Percentiles rank a stretch among this genome's conserved stretches.
phyloP scores from a whole-genome alignment of 1,140 invertebrate genomes.

The Lithobius niger region DNA sequence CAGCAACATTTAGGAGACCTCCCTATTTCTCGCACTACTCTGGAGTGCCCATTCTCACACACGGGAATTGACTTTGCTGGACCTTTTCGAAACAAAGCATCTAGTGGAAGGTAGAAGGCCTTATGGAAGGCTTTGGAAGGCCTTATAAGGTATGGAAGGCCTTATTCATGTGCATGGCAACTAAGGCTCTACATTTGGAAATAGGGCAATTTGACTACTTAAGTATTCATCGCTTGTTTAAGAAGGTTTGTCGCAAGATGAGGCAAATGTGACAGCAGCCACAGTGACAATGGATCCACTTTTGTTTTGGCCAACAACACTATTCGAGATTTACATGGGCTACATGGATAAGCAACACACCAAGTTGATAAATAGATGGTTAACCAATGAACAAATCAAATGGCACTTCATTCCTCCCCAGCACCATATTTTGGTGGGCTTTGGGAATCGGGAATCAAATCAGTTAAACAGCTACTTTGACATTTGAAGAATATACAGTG shows the following conservation, averaged over 20 bases:
- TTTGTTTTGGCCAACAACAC: constrained; percentile 17
- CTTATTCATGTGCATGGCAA: background rate
- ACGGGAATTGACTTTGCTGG: constrained; percentile 32
- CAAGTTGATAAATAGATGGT: background rate
- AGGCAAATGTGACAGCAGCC: constrained; percentile 17
- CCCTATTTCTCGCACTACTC: constrained; percentile 20
- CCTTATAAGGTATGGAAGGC: constrained; percentile 20
- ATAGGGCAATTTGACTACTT: constrained; percentile 17
- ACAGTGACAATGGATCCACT: constrained; percentile 27
- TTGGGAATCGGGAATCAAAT: constrained; percentile 26
- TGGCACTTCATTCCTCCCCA: constrained; percentile 31
- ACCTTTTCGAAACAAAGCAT: constrained; percentile 23
- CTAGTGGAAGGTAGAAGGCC: constrained; percentile 12
- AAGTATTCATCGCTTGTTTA: constrained; percentile 21
- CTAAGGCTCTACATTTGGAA: constrained; percentile 32
- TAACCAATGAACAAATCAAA: constrained; percentile 16
- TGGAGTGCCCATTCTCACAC: constrained; percentile 24
- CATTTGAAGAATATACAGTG: constrained; percentile 9
- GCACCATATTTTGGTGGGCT: constrained; percentile 28
- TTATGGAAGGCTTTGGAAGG: constrained; percentile 25
- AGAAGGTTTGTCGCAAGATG: constrained; percentile 20
- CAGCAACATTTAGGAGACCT: constrained; percentile 18
- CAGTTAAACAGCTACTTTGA: constrained; percentile 19
- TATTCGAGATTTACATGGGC: background rate
- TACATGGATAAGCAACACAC: background rate